These are phyloP conservation scores for Elephantulus edwardii DNA, from an alignment of 2,113 vertebrate species.

Conservation along the genomic window DNA sequence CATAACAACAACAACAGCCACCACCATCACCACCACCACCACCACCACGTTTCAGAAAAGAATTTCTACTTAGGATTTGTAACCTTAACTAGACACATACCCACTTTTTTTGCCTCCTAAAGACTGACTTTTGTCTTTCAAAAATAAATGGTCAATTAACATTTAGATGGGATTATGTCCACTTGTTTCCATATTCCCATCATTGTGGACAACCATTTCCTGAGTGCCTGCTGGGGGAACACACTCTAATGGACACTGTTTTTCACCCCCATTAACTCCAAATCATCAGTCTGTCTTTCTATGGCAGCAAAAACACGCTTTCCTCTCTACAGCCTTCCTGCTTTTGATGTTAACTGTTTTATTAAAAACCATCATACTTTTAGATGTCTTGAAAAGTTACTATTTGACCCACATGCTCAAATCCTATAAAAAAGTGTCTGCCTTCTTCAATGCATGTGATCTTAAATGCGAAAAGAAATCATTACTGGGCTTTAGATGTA, in stretches of 20 bases:
- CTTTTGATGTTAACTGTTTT: slow-evolving; percentile 20
- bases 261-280: not conserved
- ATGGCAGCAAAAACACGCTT: not conserved
- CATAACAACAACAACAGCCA: no score
- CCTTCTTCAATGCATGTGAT: not conserved
- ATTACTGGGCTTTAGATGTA: not conserved
- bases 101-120: not conserved
- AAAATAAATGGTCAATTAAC: slow-evolving; percentile 14
- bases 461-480: not conserved
- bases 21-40: no score
- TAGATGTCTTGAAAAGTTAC: not conserved
- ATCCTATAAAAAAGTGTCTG: slow-evolving; percentile 21
- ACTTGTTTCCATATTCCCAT: slow-evolving; percentile 1
- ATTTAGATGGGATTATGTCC: not conserved
- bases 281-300: slow-evolving; percentile 17
- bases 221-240: not conserved
- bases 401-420: not conserved
- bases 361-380: not conserved
- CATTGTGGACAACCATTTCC: not conserved
- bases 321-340: not conserved
- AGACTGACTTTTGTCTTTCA: not conserved
- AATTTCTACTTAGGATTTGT: slow-evolving; percentile 18
- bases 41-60: slow-evolving; percentile 34
- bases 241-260: not conserved
- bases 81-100: not conserved